These are phyloP conservation scores for Avahi laniger DNA, from an alignment of 2,797 vertebrate genomes.

Conservation along the genomic window DNA sequence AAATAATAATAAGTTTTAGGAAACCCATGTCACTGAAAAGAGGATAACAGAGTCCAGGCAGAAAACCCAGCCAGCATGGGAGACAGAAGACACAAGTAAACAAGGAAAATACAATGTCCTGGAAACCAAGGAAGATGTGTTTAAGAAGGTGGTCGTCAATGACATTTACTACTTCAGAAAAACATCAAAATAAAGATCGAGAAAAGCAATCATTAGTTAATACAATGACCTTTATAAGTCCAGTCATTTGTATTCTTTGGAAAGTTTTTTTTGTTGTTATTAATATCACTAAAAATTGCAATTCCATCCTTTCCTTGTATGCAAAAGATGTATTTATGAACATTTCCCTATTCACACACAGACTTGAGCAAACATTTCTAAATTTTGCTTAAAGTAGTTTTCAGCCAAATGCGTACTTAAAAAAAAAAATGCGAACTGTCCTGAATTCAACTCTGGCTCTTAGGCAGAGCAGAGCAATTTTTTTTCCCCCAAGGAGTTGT, in stretches of 20 bases:
- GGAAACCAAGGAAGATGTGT: not conserved
- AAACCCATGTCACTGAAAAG: not conserved
- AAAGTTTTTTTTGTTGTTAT: not conserved
- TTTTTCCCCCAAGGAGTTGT: not conserved
- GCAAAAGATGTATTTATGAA: not conserved
- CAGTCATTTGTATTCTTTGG: not conserved
- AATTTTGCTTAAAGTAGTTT: not conserved
- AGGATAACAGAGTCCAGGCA: not conserved
- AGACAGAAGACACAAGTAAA: not conserved
- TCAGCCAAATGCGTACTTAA: not conserved
- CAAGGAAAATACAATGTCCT: accelerated
- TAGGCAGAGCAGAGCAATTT: not conserved
- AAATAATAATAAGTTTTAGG: not conserved
- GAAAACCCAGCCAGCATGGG: not conserved
- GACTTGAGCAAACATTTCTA: not conserved
- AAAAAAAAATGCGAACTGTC: not conserved
- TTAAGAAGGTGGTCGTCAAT: not conserved
- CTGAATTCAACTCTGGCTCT: not conserved
- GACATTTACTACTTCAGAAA: not conserved
- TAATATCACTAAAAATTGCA: not conserved
- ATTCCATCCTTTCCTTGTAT: not conserved
- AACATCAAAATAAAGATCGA: not conserved
- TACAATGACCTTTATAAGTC: not conserved
- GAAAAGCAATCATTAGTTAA: not conserved
- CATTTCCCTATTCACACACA: not conserved